Conservation (phyloP, 35 echinoderm and acorn worm genomes). For the Anneissia japonica region DNA sequence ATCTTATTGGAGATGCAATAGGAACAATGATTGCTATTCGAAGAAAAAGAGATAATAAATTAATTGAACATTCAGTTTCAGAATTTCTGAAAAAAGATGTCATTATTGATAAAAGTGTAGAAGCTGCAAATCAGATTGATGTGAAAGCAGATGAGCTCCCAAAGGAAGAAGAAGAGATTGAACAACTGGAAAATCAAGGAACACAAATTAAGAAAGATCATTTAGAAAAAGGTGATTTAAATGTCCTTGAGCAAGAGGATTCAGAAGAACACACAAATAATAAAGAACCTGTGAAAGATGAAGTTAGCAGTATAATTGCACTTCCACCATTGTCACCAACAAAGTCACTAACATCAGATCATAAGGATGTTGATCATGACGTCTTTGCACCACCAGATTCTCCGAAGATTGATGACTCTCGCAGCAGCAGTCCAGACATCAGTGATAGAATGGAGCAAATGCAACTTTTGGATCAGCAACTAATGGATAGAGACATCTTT, state of each 20-base stretch:
- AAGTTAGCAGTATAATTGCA: background rate
- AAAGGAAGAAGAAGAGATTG: background rate
- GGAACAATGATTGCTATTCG: background rate
- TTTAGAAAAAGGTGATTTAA: conserved; percentile 14
- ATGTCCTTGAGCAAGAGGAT: conserved; percentile 2
- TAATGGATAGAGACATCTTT: conserved; percentile 76
- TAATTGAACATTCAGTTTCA: background rate
- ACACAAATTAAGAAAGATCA: conserved; percentile 9
- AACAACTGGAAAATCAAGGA: background rate
- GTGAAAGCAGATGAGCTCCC: background rate
- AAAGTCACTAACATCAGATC: conserved; percentile 46
- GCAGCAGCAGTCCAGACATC: conserved; percentile 69
- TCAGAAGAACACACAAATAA: background rate
- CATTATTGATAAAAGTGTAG: background rate
- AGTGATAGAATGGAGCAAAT: conserved; percentile 73
- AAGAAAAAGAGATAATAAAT: background rate
- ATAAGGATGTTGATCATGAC: conserved; percentile 41
- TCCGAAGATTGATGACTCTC: conserved; percentile 87
- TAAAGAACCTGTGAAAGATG: background rate
- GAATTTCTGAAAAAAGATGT: background rate
- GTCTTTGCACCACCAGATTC: conserved; percentile 78
- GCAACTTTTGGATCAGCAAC: conserved; percentile 64
- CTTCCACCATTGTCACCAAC: conserved; percentile 54
- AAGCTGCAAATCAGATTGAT: background rate
- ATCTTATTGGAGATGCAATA: background rate